Evolutionary conservation across 2,888 invertebrate species (phyloP), one percentile per base, ranked within the genome.

Genomic region (Teleiodes luculella): DNA sequence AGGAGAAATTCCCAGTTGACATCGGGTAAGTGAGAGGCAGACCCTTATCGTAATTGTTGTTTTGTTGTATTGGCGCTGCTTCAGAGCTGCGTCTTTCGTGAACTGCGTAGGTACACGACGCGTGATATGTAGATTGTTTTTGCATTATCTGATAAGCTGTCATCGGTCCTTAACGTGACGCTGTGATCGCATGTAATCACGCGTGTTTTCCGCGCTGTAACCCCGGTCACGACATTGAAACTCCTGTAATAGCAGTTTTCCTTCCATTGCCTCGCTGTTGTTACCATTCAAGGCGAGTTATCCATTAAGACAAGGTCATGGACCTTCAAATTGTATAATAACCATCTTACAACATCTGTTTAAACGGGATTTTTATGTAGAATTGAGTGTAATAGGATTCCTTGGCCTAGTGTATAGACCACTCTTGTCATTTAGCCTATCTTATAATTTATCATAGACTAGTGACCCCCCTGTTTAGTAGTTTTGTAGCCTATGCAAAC

Each of bases 1-100:
- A 78, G 86, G 78, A 84, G 87, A 80, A 86, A 84, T 77, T 78
- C 81, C 63, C 88, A 85, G 58, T 74, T 83, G 74, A 76, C 82
- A 77, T 78, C 86, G 68, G 85, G 89, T 89, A 64, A 87, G 87
- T 78, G 60, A 55, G 47, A 50, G 62, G 60, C 70, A 66, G 67
- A 65, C 63, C 65, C 57, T 64, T 62, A n/a, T n/a, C n/a, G n/a
- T 59, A 52, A 57, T 58, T 74, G 61, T 69, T 74, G 72, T 72
- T 72, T 72, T 78, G 72, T 66, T 66, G 61, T 66, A 67, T 82
- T 87, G 86, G 87, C 82, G 57, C 60, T 54, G 63, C 57, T 82
- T 86, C 87, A 88, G 75, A 63, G 66, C 68, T 63, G 63, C 78
- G 78, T 76, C 73, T 75, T 71, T 77, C 76, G 72, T 75, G 7